Evolutionary conservation across 2,888 invertebrate species (phyloP).

Genomic region (Corythucha ciliata): DNA sequence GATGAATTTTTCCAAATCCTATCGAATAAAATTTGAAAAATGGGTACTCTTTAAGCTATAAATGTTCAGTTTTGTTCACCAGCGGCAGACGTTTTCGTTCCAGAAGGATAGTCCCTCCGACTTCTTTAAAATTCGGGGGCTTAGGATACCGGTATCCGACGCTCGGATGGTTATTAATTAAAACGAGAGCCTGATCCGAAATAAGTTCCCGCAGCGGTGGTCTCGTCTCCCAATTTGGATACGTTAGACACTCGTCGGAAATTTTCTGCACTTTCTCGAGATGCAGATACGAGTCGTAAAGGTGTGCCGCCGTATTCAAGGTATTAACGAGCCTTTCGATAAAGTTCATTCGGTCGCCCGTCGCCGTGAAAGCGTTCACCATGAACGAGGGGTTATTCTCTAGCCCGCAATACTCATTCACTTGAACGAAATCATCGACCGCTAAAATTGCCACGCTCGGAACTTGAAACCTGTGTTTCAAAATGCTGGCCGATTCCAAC

Average conservation of each 20-base stretch:
- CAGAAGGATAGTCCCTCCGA: conserved; percentile 27
- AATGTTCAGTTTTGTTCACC: too few relatives aligned
- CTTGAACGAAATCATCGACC: background rate
- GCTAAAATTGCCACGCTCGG: background rate
- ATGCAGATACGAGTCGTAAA: conserved; percentile 1
- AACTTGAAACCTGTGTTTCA: background rate
- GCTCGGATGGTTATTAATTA: conserved; percentile 25
- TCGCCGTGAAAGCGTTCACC: conserved; percentile 10
- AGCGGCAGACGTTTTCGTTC: background rate
- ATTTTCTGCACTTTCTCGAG: background rate
- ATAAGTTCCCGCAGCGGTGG: conserved; percentile 24
- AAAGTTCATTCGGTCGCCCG: conserved; percentile 19
- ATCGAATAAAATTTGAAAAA: too few relatives aligned
- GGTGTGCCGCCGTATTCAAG: too few relatives aligned
- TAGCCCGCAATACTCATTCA: conserved; percentile 3
- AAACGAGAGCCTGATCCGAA: conserved; percentile 22
- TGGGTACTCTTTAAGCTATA: too few relatives aligned
- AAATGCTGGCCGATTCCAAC: too few relatives aligned
- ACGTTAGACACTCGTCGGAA: conserved; percentile 6
- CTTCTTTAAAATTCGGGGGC: conserved; percentile 51
- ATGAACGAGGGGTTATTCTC: conserved; percentile 2
- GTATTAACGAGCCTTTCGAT: too few relatives aligned
- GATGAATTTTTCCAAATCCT: conserved; percentile 52
- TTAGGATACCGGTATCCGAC: conserved; percentile 57
- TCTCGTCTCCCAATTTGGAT: conserved; percentile 17